Evolutionary conservation across 2,888 invertebrate species (phyloP), one percentile per base, ranked within the genome.

Genomic region (Caenorhabditis sp.): DNA sequence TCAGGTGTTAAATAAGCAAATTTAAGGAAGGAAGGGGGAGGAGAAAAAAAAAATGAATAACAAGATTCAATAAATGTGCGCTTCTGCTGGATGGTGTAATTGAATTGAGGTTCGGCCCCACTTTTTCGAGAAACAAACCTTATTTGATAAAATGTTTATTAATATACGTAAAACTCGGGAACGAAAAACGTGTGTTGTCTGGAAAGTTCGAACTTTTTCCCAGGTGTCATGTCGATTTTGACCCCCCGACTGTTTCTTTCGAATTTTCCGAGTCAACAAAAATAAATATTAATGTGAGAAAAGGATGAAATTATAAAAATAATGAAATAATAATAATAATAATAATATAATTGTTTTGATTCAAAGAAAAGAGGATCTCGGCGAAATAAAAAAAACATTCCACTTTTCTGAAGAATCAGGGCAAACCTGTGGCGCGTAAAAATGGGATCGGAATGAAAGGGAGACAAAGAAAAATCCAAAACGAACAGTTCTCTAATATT

Each of bases 401-500:
- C 43, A 43, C 43, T 43, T 43, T 43, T 43, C 43, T 43, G 14
- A 43, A 10, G 17, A 43, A 43, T 43, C 26, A 26, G 10, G 53
- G 64, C 31, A 54, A 43, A 43, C 43, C 43, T 21, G 17, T 17
- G 6, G 49, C 51, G 49, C 53, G 43, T 27, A 8, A 21, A 21
- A 21, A 4, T 31, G 51, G 4, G 31, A 31, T 31, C 14, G n/a
- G n/a, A n/a, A 17, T 43, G 43, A 43, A 43, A 43, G 3, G 43
- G 14, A 43, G 14, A 43, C 6, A 43, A 43, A 50, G 50, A 14
- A 19, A 58, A 43, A 60, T 74, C n/a, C n/a, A n/a, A n/a, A n/a
- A n/a, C n/a, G n/a, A n/a, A n/a, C n/a, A n/a, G n/a, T n/a, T n/a
- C n/a, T n/a, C n/a, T 78, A 86, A 67, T 86, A 86, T 66, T 84